A percentile compares a stretch with the other conserved stretches of the same genome.
These are phyloP conservation scores for Dicentrarchus labrax DNA, from an alignment of 2,113 vertebrate genomes.

Conservation along the genomic window DNA sequence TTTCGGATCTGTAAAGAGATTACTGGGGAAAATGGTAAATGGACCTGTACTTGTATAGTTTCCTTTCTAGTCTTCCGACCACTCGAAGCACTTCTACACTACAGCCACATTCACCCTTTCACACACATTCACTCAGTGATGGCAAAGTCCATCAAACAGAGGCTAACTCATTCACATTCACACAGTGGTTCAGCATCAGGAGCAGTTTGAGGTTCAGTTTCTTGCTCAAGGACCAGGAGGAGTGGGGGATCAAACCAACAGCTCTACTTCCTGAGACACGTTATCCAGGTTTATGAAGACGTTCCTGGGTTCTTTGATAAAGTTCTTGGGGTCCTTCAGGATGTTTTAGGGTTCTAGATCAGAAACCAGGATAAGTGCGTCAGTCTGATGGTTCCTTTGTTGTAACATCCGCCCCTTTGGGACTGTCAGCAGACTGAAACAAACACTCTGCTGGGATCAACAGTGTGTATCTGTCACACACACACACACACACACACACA, in stretches of 20 bases:
- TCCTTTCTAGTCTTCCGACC: too few species aligned
- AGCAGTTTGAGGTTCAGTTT: too few species aligned
- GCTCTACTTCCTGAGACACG: too few species aligned
- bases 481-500: constrained; percentile 24
- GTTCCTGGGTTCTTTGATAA: neutral
- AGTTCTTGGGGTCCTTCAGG: neutral
- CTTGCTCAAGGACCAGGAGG: too few species aligned
- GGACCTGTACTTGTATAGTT: too few species aligned
- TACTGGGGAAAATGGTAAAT: neutral
- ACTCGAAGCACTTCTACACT: too few species aligned
- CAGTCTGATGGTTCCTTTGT: neutral
- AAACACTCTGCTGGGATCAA: constrained; percentile 24
- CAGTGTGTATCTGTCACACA: constrained; percentile 1
- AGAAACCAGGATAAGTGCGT: neutral
- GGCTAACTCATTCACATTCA: too few species aligned
- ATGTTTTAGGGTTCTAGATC: neutral
- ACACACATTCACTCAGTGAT: too few species aligned
- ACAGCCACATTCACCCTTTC: too few species aligned
- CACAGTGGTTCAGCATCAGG: too few species aligned
- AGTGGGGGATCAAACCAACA: too few species aligned
- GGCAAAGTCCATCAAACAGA: too few species aligned
- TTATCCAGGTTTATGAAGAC: neutral
- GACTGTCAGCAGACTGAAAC: constrained; percentile 34
- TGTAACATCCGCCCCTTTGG: constrained; percentile 36
- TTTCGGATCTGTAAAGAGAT: neutral